Base-by-base conservation (phyloP, 2,113 vertebrate species). In the Columbina picui region DNA sequence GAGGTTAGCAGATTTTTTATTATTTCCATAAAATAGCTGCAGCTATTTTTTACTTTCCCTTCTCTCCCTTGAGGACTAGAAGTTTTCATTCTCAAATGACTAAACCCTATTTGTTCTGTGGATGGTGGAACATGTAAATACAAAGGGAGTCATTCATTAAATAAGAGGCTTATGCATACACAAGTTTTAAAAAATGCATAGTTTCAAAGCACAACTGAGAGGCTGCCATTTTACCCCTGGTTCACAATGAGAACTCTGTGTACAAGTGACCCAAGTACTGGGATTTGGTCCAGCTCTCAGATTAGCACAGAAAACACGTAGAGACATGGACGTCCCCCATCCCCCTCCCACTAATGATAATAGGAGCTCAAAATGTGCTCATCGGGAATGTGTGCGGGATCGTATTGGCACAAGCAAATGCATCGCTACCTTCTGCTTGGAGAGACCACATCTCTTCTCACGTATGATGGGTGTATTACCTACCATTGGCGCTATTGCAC, bases 161-260 rank as follows among this genome's bases (percentile, higher is more conserved):
- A 97, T 98, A 98, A 98, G 97, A 98, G 96, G 97, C 97, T 98
- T 98, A 98, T 98, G 97, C 98, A 98, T 98, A 98, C 97, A 98
- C 97, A 97, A 96, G 96, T 98, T 98, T 98, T 98, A 97, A 95
- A 95, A 94, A 98, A 98, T 97, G 97, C 97, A 97, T 95, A 97
- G 96, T 98, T 98, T 97, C 92, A 98, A 97, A 98, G 97, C 97
- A 89, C 95, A 97, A 91, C 96, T 79, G 97, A 96, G 95, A 95
- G 96, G 93, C 96, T 98, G 97, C 98, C 98, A 98, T 97, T 97
- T 97, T 96, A 95, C 96, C 97, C 92, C 94, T 7, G 19, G 68
- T 60, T 98, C 96, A 98, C 98, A 98, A 98, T 98, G 97, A 97
- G 91, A 97, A 98, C 98, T 98, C 98, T 98, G 98, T 98, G 96